Percentiles rank a stretch among this genome's conserved stretches.
Evolutionary conservation across 2,797 vertebrate genomes (phyloP).

Genomic region (Pogoniulus pusillus): DNA sequence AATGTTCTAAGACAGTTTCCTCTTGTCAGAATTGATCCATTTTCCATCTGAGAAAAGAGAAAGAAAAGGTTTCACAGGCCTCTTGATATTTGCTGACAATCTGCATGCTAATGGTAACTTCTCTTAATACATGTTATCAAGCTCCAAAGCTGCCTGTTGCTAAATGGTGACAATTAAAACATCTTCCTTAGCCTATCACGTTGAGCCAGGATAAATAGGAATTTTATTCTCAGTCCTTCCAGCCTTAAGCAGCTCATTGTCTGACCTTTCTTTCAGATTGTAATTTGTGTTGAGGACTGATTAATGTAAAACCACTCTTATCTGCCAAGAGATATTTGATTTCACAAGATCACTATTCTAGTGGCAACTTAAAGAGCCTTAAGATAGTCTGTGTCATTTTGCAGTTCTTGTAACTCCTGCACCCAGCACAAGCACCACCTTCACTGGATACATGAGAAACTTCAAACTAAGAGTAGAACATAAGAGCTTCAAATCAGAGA

Average conservation of each 20-base stretch:
- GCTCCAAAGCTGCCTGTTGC: neutral
- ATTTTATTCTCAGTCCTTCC: neutral
- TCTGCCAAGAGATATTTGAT: neutral
- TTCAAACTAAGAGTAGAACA: neutral
- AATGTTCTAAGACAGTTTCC: neutral
- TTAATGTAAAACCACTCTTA: conserved; percentile 13
- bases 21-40: neutral
- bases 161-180: neutral
- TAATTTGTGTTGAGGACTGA: neutral
- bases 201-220: neutral
- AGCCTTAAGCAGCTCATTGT: neutral
- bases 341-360: neutral
- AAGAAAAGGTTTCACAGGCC: neutral
- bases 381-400: neutral
- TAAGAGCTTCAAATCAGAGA: neutral
- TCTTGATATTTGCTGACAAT: neutral
- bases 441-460: neutral
- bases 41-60: neutral
- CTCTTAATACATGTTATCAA: neutral
- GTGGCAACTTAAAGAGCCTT: neutral
- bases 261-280: neutral
- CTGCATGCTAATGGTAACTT: neutral
- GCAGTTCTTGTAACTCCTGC: neutral
- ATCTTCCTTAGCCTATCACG: neutral
- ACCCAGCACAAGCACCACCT: neutral